Evolutionary conservation across 1,140 invertebrate genomes (phyloP).

Genomic region (Drosophila lowei): DNA sequence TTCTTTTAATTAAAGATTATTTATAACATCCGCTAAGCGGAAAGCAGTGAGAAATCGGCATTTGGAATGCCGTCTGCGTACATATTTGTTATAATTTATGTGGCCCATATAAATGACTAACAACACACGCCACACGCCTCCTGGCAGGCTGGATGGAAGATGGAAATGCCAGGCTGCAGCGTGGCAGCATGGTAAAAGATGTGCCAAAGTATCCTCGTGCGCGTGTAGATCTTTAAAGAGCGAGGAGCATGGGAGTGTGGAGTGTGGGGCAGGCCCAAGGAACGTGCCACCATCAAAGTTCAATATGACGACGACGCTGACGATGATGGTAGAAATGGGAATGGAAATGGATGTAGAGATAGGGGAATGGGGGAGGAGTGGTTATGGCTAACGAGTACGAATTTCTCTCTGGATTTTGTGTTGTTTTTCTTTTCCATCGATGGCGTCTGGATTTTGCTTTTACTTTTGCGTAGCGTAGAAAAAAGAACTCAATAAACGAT

Average conservation of each 20-base stretch:
- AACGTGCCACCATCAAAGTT: slow-evolving; percentile 80
- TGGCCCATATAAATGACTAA: slow-evolving; percentile 81
- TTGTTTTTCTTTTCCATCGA: slow-evolving; percentile 23
- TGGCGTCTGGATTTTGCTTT: slow-evolving; percentile 46
- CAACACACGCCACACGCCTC: slow-evolving; percentile 55
- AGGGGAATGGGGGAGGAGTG: no score
- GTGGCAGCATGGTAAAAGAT: slow-evolving; percentile 49
- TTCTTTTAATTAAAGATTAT: slow-evolving; percentile 80
- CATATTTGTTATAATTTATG: slow-evolving; percentile 82
- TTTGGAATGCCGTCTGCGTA: slow-evolving; percentile 78
- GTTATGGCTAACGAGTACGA: slow-evolving; percentile 68
- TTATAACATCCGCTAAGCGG: slow-evolving; percentile 60
- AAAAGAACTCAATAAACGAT: slow-evolving; percentile 76
- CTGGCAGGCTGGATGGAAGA: slow-evolving; percentile 16
- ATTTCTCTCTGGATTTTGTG: slow-evolving; percentile 61
- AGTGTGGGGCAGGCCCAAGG: slow-evolving; percentile 27
- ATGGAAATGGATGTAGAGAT: slow-evolving; percentile 1
- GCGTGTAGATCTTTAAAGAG: slow-evolving; percentile 73
- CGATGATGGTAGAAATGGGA: neutral
- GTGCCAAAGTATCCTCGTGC: slow-evolving; percentile 65
- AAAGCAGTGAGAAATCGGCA: slow-evolving; percentile 65
- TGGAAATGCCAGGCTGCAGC: slow-evolving; percentile 10
- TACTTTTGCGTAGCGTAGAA: slow-evolving; percentile 62
- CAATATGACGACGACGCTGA: slow-evolving; percentile 66
- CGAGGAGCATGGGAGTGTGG: slow-evolving; percentile 4